A percentile compares a stretch with the other conserved stretches of the same genome.
These are phyloP conservation scores for Elephantulus edwardii DNA, from an alignment of 2,113 vertebrate species.

Conservation along the genomic window DNA sequence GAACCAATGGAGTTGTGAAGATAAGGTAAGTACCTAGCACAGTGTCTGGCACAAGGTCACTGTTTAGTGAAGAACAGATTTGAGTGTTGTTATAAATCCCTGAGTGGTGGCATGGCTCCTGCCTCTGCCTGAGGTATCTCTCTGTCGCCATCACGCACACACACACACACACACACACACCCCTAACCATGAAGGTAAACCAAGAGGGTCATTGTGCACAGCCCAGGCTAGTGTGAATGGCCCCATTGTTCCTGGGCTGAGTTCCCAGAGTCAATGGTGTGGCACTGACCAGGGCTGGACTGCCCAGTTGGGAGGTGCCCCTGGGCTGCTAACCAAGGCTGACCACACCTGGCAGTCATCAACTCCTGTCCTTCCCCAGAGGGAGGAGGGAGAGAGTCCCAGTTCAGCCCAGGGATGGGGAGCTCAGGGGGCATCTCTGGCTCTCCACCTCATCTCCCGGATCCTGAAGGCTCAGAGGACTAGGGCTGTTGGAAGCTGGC, in stretches of 20 bases:
- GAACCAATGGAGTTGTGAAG: neutral
- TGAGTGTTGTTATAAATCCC: neutral
- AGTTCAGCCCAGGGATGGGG: neutral
- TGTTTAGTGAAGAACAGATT: neutral
- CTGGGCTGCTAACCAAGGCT: conserved; percentile 34
- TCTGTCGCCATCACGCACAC: too few relatives aligned
- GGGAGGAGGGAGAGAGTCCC: neutral
- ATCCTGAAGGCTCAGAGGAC: neutral
- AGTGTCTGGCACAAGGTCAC: neutral
- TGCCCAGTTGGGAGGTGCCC: conserved; percentile 50
- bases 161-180: neutral
- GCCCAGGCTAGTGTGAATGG: conserved; percentile 58
- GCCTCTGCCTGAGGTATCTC: neutral
- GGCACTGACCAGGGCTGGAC: conserved; percentile 53
- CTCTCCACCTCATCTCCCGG: neutral
- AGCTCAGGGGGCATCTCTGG: rapidly evolving
- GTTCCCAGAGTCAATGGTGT: conserved; percentile 47
- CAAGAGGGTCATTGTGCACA: conserved; percentile 47
- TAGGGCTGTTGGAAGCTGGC: neutral
- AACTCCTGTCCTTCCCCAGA: neutral
- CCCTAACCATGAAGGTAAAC: neutral
- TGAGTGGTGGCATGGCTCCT: neutral
- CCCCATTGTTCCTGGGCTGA: conserved; percentile 51
- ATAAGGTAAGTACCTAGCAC: neutral
- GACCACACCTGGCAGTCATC: neutral